Evolutionary conservation across 2,888 invertebrate genomes (phyloP).

Genomic region (Coecobrya sp.): DNA sequence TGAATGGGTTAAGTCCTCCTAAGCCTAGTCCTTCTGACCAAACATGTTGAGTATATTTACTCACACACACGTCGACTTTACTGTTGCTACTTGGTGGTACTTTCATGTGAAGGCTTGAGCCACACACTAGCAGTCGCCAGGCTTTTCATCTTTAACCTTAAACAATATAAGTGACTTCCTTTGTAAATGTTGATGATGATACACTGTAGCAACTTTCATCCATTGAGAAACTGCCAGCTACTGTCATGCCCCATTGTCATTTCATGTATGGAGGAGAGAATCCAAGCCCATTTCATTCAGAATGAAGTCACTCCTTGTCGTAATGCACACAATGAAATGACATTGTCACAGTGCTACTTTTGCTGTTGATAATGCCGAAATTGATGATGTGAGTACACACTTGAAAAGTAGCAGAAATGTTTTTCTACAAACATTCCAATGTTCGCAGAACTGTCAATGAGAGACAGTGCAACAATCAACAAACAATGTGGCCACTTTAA

Average conservation of each 20-base stretch:
- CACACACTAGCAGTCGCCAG: not conserved
- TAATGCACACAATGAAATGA: slow-evolving; percentile 7
- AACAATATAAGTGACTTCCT: not conserved
- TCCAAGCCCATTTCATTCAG: not conserved
- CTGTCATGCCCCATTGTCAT: not conserved
- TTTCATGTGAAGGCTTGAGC: not conserved
- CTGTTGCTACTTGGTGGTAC: not conserved
- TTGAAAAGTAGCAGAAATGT: not conserved
- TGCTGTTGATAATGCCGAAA: slow-evolving; percentile 2
- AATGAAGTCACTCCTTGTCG: slow-evolving; percentile 31
- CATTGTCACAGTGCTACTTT: not conserved
- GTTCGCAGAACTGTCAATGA: not conserved
- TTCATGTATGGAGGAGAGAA: not conserved
- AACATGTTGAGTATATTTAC: not conserved
- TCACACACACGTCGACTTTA: not conserved
- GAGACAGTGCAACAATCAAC: slow-evolving; percentile 25
- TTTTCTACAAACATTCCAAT: not conserved
- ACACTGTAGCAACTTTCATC: slow-evolving; percentile 1
- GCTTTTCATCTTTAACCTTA: not conserved
- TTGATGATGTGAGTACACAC: slow-evolving; percentile 15
- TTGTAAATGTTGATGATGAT: slow-evolving; percentile 7
- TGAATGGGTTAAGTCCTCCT: slow-evolving; percentile 6
- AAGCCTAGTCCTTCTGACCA: not conserved
- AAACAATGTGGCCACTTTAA: slow-evolving; percentile 17
- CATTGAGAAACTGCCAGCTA: not conserved